Conservation (phyloP, 2,888 invertebrate genomes). For the Sinotaia quadrata region DNA sequence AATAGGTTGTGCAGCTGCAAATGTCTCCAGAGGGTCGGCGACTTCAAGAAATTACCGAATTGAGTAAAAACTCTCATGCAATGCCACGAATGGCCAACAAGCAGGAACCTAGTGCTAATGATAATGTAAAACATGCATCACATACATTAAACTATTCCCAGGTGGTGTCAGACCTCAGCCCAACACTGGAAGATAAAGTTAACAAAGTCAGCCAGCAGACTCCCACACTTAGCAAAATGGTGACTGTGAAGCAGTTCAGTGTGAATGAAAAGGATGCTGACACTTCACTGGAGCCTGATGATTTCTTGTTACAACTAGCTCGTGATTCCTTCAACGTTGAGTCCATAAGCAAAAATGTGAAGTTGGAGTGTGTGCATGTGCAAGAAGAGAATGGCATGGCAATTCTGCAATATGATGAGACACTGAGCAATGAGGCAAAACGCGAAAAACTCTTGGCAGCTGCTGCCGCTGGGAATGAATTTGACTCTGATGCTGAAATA, state of each 20-base stretch:
- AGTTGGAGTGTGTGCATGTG: slow-evolving; percentile 44
- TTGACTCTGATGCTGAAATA: slow-evolving; percentile 37
- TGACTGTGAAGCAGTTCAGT: slow-evolving; percentile 17
- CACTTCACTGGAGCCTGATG: slow-evolving; percentile 49
- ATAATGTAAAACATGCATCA: not conserved
- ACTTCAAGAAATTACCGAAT: slow-evolving; percentile 32
- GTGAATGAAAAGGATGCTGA: slow-evolving; percentile 45
- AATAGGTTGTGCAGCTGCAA: slow-evolving; percentile 38
- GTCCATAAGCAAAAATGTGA: slow-evolving; percentile 22
- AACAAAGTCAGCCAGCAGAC: not conserved
- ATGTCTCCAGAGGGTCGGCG: slow-evolving; percentile 40
- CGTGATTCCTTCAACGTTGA: slow-evolving; percentile 32
- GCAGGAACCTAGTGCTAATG: not conserved
- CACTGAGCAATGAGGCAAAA: slow-evolving; percentile 14
- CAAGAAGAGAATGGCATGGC: slow-evolving; percentile 51
- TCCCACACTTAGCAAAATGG: not conserved
- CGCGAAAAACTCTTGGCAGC: slow-evolving; percentile 30
- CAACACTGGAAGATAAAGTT: not conserved
- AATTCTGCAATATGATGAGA: slow-evolving; percentile 39
- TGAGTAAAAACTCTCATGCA: slow-evolving; percentile 9
- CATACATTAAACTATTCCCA: not conserved
- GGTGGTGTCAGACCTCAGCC: not conserved
- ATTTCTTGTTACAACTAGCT: slow-evolving; percentile 56
- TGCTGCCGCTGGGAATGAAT: slow-evolving; percentile 34
- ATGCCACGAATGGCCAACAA: not conserved